A percentile compares a stretch with the other conserved stretches of the same genome.
These are phyloP conservation scores for Molorchus minor DNA, from an alignment of 2,888 invertebrate species.

Conservation along the genomic window DNA sequence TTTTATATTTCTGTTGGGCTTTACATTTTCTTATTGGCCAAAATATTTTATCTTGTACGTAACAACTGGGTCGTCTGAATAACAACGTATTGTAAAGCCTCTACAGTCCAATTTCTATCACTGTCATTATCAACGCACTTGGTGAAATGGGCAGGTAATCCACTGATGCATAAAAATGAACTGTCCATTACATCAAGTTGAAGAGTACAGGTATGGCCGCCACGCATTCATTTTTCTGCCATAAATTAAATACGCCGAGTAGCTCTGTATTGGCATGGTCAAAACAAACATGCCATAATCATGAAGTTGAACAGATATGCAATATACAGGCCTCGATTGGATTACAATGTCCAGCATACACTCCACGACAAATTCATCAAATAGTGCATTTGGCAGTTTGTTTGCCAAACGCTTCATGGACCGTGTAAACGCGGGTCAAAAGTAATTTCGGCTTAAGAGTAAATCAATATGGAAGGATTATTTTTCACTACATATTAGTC, in stretches of 20 bases:
- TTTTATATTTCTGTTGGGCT: too few species aligned
- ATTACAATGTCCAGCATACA: slow-evolving; percentile 51
- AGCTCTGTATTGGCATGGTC: slow-evolving; percentile 35
- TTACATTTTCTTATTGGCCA: too few species aligned
- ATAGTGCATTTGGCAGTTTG: slow-evolving; percentile 53
- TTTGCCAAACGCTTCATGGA: slow-evolving; percentile 50
- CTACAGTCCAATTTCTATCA: too few species aligned
- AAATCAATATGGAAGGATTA: slow-evolving; percentile 40
- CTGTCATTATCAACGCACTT: too few species aligned
- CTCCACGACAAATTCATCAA: slow-evolving; percentile 51
- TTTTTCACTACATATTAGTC: too few species aligned
- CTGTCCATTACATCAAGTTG: not conserved
- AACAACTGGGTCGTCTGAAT: too few species aligned
- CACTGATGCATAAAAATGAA: slow-evolving; percentile 3
- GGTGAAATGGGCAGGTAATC: too few species aligned
- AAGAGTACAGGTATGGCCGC: not conserved
- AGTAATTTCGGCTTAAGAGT: slow-evolving; percentile 39
- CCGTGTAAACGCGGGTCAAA: slow-evolving; percentile 41
- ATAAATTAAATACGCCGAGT: slow-evolving; percentile 24
- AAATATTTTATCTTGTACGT: too few species aligned
- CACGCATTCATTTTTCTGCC: slow-evolving; percentile 4
- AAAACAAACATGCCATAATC: slow-evolving; percentile 44
- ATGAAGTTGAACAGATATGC: slow-evolving; percentile 45
- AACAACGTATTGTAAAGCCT: too few species aligned
- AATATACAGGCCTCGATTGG: slow-evolving; percentile 47